Conservation (phyloP, 2,113 vertebrate species). For the Myocastor coypus region DNA sequence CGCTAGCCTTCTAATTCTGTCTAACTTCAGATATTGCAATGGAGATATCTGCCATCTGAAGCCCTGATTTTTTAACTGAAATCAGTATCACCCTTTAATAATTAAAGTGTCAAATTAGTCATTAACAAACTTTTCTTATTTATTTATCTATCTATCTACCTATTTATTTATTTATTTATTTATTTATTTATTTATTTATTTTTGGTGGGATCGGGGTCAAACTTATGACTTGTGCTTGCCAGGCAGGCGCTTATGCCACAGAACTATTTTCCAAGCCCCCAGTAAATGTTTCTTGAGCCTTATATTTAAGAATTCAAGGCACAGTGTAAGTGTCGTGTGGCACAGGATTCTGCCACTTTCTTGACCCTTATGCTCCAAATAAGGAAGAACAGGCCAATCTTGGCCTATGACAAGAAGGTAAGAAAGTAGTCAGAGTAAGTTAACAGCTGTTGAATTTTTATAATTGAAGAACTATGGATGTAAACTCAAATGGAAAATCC, state of each 20-base stretch:
- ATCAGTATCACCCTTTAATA: conserved; percentile 4
- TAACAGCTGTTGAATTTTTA: background rate
- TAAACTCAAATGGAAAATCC: conserved; percentile 27
- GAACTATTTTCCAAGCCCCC: background rate
- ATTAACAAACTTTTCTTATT: conserved; percentile 28
- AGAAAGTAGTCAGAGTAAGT: background rate
- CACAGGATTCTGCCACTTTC: background rate
- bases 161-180: too few species aligned
- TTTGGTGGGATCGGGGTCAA: too few species aligned
- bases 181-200: too few species aligned
- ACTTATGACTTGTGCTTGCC: too few species aligned
- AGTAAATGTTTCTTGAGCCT: conserved; percentile 33
- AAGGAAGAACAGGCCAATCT: conserved; percentile 32
- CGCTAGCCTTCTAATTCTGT: background rate
- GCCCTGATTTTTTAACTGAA: background rate
- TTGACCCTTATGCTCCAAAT: background rate
- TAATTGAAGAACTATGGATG: conserved; percentile 8
- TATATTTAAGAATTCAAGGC: conserved; percentile 54
- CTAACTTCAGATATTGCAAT: background rate
- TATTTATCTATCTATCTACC: too few species aligned
- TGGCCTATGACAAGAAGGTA: background rate
- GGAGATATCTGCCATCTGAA: background rate
- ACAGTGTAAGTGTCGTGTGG: background rate
- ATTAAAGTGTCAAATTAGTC: conserved; percentile 58
- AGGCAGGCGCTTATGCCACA: too few species aligned